phyloP scores from a whole-genome alignment of 2,888 invertebrate species.

The Lucinisca nassula region DNA sequence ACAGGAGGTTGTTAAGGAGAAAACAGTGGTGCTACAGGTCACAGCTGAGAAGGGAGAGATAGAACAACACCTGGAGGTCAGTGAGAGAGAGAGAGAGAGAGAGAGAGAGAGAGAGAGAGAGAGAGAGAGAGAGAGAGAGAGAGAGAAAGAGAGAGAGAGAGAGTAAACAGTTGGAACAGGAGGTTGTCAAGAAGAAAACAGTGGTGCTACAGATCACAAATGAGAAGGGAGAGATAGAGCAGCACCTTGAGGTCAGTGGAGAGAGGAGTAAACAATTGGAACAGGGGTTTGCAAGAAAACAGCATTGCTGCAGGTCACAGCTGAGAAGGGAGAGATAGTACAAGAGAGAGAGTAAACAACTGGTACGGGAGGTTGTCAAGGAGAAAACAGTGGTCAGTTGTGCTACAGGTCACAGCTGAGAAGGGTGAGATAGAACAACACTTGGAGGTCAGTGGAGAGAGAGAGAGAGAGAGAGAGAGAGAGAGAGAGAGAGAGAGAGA shows the following conservation, averaged over 20 bases:
- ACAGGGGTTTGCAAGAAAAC: constrained; percentile 78
- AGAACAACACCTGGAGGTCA: constrained; percentile 77
- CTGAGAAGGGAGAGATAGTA: constrained; percentile 75
- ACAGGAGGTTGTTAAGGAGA: constrained; percentile 77
- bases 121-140: constrained; percentile 15
- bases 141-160: constrained; percentile 65
- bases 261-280: constrained; percentile 69
- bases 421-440: constrained; percentile 76
- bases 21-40: constrained; percentile 74
- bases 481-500: constrained; percentile 28
- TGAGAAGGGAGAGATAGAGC: constrained; percentile 75
- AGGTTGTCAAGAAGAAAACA: constrained; percentile 77
- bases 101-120: too few relatives aligned
- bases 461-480: background rate
- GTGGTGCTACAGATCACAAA: constrained; percentile 72
- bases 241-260: constrained; percentile 75
- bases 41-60: constrained; percentile 75
- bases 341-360: constrained; percentile 72
- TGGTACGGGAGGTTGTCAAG: constrained; percentile 75
- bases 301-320: constrained; percentile 72
- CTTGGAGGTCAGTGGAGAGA: constrained; percentile 70
- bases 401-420: constrained; percentile 75
- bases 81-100: too few relatives aligned
- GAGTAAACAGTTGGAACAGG: constrained; percentile 73
- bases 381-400: constrained; percentile 75